Evolutionary conservation across 92 coral and sea anemone species (phyloP), one percentile per base, ranked within the genome.

Genomic region (Palythoa caribaeorum): DNA sequence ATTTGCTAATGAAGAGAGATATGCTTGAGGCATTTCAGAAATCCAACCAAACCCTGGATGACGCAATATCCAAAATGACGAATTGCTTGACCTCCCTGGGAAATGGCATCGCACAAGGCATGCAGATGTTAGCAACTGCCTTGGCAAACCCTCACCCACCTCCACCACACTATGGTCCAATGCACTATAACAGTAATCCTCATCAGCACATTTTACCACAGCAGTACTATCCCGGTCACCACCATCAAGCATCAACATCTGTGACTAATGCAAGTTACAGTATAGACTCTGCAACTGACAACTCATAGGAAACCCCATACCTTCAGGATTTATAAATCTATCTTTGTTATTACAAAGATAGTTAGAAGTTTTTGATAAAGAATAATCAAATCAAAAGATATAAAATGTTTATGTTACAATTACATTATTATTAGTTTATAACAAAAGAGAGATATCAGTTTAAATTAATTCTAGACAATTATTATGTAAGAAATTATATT

Each of bases 41-140:
- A 53, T 84, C 89, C 12, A 89, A 89, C 86, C 75, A 84, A 76
- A 84, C 89, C n/a, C 57, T 84, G 73, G 89, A 89, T n/a, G 83
- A 83, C 6, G 71, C 91, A 57, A 88, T 83, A 21, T 20, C 71
- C 17, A 88, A 88, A 73, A 88, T 88, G 91, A 83, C 78, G 36
- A 65, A 28, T 55, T 83, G 87, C 19, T 47, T 83, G 37, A 65
- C 87, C 9, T 65, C 87, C 36, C 52, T 83, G 44, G 87, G 79
- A 28, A 54, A 83, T 37, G 87, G 87, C 81, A 83, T 83, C 68
- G 81, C 87, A 65, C 35, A 40, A 21, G 87, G 87, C 38, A 83
- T 83, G 77, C 77, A 83, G 40, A 83, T 83, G 87, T 37, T 83
- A 21, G 87, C 87, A 35, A 65, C 7, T 13, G 87, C 87, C 55